Conservation (phyloP, 2,113 vertebrate genomes). For the Agapornis roseicollis region DNA sequence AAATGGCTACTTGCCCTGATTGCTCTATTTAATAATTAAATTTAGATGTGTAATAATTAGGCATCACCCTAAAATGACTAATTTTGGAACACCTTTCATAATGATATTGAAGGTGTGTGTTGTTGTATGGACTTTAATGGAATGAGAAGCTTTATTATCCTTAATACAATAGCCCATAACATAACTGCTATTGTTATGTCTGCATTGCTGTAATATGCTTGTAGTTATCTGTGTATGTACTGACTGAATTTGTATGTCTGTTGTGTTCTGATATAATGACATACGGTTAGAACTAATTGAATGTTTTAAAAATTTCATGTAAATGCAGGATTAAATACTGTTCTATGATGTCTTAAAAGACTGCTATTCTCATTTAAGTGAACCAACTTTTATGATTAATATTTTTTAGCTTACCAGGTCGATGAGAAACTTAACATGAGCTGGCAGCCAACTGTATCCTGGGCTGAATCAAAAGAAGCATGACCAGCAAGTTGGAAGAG, state of each 20-base stretch:
- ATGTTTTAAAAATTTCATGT: constrained; percentile 6
- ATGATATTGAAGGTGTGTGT: neutral
- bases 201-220: neutral
- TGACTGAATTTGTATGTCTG: neutral
- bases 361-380: neutral
- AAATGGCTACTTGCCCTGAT: neutral
- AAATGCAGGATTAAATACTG: neutral
- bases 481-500: too few relatives aligned
- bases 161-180: neutral
- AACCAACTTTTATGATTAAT: neutral
- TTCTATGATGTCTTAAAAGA: neutral
- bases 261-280: neutral
- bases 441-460: too few relatives aligned
- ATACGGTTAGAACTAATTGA: neutral
- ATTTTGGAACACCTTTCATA: neutral
- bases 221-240: neutral
- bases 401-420: neutral
- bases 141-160: neutral
- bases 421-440: too few relatives aligned
- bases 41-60: neutral
- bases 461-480: too few relatives aligned
- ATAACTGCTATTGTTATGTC: neutral
- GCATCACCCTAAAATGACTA: neutral
- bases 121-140: neutral
- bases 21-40: neutral